Evolutionary conservation across 2,888 invertebrate genomes (phyloP).

Genomic region (Macropis europaea): DNA sequence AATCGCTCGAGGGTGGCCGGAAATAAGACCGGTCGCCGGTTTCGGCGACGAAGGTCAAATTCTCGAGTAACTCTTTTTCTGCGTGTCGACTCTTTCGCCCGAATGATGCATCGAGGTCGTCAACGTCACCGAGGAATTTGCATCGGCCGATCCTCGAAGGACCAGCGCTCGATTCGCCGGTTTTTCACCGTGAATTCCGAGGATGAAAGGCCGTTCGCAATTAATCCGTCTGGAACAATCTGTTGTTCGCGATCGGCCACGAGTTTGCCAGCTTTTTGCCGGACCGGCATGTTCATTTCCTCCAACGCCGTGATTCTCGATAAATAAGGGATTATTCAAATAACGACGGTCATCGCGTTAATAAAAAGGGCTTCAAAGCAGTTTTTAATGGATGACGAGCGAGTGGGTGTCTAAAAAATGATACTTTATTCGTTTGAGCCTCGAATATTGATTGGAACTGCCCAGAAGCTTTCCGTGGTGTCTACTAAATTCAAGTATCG

Average conservation of each 20-base stretch:
- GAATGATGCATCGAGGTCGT: constrained; percentile 26
- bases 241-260: background rate
- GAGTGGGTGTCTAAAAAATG: too few species aligned
- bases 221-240: background rate
- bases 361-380: too few species aligned
- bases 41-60: constrained; percentile 50
- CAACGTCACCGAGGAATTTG: constrained; percentile 4
- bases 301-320: background rate
- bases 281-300: background rate
- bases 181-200: background rate
- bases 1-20: constrained; percentile 29
- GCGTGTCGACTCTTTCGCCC: background rate
- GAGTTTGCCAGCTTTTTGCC: background rate
- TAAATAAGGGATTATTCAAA: constrained; percentile 22
- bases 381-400: too few species aligned
- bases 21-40: constrained; percentile 31
- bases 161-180: background rate
- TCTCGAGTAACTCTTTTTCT: constrained; percentile 10
- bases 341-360: constrained; percentile 12
- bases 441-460: too few species aligned
- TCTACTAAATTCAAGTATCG: too few species aligned
- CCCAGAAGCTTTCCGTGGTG: too few species aligned
- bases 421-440: too few species aligned
- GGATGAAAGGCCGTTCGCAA: background rate
- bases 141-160: constrained; percentile 8